Conservation (phyloP, 2,113 vertebrate genomes). For the Paramormyrops kingsleyae region DNA sequence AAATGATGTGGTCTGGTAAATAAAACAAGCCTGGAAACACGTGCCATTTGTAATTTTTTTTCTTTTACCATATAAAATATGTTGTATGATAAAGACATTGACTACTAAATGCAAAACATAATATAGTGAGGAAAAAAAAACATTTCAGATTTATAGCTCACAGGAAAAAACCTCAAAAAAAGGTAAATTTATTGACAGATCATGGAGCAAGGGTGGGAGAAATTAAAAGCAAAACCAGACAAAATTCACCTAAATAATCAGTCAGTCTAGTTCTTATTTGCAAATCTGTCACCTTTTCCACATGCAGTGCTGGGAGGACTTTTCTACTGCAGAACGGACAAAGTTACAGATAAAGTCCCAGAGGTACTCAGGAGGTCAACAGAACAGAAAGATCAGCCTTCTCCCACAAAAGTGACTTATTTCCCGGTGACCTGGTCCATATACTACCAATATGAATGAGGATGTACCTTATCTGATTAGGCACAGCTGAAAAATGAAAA, state of each 20-base stretch:
- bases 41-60: neutral
- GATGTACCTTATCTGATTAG: conserved; percentile 48
- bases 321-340: conserved; percentile 37
- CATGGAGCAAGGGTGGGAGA: conserved; percentile 32
- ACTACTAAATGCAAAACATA: neutral
- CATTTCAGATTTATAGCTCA: conserved; percentile 29
- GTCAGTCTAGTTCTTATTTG: conserved; percentile 56
- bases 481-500: conserved; percentile 47
- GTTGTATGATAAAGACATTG: neutral
- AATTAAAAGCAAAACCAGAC: conserved; percentile 55
- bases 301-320: conserved; percentile 63
- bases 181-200: conserved; percentile 63
- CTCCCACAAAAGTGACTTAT: conserved; percentile 49
- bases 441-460: conserved; percentile 35
- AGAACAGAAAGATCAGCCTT: conserved; percentile 52
- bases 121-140: neutral
- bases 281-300: conserved; percentile 47
- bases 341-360: conserved; percentile 51
- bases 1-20: neutral
- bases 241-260: conserved; percentile 69
- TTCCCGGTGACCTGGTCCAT: conserved; percentile 49
- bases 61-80: neutral
- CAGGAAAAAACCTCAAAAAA: conserved; percentile 58
- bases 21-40: neutral
- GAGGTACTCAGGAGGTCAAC: conserved; percentile 53